These are phyloP conservation scores for Sebastiscus tertius DNA, from an alignment of 2,797 vertebrate species.

Conservation along the genomic window DNA sequence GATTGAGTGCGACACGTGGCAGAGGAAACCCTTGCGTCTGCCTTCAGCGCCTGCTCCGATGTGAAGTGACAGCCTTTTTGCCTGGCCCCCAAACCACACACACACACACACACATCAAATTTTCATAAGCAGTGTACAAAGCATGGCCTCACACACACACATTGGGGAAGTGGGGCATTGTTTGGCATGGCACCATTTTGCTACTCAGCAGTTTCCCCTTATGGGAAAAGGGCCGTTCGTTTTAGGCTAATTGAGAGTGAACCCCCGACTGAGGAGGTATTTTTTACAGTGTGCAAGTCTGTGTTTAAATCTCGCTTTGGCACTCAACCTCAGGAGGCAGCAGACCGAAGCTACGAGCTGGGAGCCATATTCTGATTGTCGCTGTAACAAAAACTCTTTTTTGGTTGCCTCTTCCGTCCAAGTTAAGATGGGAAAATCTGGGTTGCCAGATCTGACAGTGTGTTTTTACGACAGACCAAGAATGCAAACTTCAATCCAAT, in stretches of 20 bases:
- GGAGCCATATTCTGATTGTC: neutral
- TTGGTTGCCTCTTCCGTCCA: neutral
- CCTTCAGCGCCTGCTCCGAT: constrained; percentile 42
- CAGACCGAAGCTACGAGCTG: constrained; percentile 11
- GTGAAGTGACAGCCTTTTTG: constrained; percentile 57
- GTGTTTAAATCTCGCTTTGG: constrained; percentile 25
- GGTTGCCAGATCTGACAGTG: neutral
- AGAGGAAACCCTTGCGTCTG: constrained; percentile 59
- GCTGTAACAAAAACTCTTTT: constrained; percentile 8
- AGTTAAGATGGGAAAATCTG: neutral
- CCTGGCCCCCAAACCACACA: constrained; percentile 17
- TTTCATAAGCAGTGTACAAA: constrained; percentile 58
- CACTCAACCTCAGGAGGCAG: constrained; percentile 18
- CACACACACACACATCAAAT: constrained; percentile 28
- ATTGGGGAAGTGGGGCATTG: constrained; percentile 56
- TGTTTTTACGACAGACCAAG: neutral
- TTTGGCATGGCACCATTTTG: constrained; percentile 43
- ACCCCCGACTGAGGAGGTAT: neutral
- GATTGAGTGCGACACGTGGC: constrained; percentile 65
- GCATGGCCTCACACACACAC: constrained; percentile 33
- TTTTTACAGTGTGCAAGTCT: constrained; percentile 27
- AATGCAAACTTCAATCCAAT: neutral
- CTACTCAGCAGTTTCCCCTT: constrained; percentile 46
- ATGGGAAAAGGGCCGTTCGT: constrained; percentile 3
- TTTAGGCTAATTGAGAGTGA: constrained; percentile 29